A percentile compares a stretch with the other conserved stretches of the same genome.
These are phyloP conservation scores for Tringa solitaria DNA, from an alignment of 2,113 vertebrate genomes.

Conservation along the genomic window DNA sequence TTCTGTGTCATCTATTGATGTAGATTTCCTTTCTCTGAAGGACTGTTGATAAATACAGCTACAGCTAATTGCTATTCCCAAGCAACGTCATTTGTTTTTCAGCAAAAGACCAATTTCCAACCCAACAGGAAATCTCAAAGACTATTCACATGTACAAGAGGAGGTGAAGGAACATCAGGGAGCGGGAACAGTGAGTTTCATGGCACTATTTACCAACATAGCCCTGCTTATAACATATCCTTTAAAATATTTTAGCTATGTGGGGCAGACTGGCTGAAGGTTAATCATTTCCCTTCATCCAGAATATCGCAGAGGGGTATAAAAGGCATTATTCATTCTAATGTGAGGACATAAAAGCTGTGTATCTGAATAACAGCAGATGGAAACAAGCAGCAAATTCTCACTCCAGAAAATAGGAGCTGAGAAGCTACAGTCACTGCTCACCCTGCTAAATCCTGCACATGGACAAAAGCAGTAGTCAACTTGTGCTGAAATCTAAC, in stretches of 20 bases:
- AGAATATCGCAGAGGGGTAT: background rate
- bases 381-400: slow-evolving; percentile 17
- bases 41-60: background rate
- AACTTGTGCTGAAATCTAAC: background rate
- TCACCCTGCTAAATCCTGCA: background rate
- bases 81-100: background rate
- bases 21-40: background rate
- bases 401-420: background rate
- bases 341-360: background rate
- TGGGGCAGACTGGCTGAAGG: background rate
- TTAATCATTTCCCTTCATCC: background rate
- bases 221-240: background rate
- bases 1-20: background rate
- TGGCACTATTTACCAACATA: background rate
- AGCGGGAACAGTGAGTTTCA: background rate
- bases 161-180: background rate
- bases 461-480: background rate
- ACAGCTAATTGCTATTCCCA: background rate
- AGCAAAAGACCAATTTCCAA: background rate
- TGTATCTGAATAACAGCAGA: slow-evolving; percentile 14
- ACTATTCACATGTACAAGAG: background rate
- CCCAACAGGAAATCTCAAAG: background rate
- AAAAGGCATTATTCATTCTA: background rate
- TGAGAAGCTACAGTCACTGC: background rate
- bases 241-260: background rate